Percentiles rank a stretch among this genome's conserved stretches.
These are phyloP conservation scores for Morinoia aosen DNA, from an alignment of 2,888 invertebrate species.

Conservation along the genomic window DNA sequence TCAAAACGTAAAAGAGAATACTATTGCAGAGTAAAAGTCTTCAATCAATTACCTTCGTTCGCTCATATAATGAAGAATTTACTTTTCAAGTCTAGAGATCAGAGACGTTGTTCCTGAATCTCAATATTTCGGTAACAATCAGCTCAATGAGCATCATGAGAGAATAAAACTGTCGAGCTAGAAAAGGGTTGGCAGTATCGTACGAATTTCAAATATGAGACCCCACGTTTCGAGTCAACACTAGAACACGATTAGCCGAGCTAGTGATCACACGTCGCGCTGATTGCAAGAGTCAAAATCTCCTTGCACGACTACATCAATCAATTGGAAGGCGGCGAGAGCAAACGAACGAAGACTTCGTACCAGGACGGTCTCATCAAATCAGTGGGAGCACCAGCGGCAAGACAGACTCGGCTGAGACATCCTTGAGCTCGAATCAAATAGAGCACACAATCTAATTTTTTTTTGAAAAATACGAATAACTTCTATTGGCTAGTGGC, in stretches of 20 bases:
- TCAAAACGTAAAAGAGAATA: background rate
- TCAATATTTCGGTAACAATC: constrained; percentile 20
- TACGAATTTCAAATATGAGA: background rate
- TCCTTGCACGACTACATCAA: constrained; percentile 5
- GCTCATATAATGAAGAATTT: constrained; percentile 2
- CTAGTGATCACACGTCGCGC: constrained; percentile 19
- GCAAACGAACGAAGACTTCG: background rate
- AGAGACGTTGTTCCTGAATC: background rate
- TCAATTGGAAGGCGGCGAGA: constrained; percentile 5
- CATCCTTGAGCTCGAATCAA: background rate
- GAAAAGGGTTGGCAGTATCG: background rate
- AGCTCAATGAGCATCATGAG: background rate
- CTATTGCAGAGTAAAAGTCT: background rate
- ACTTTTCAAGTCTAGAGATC: constrained; percentile 4
- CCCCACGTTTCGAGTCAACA: constrained; percentile 32
- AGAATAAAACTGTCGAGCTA: background rate
- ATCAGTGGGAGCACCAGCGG: background rate
- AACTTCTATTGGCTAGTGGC: background rate
- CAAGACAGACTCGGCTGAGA: background rate
- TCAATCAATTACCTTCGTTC: background rate
- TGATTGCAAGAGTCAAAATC: constrained; percentile 28
- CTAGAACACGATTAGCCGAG: constrained; percentile 48
- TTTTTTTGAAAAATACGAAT: background rate
- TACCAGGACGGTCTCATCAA: constrained; percentile 9
- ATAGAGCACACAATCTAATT: background rate